A percentile compares a stretch with the other conserved stretches of the same genome.
These are phyloP conservation scores for Apotomis capreana DNA, from an alignment of 2,888 invertebrate genomes.

Conservation along the genomic window DNA sequence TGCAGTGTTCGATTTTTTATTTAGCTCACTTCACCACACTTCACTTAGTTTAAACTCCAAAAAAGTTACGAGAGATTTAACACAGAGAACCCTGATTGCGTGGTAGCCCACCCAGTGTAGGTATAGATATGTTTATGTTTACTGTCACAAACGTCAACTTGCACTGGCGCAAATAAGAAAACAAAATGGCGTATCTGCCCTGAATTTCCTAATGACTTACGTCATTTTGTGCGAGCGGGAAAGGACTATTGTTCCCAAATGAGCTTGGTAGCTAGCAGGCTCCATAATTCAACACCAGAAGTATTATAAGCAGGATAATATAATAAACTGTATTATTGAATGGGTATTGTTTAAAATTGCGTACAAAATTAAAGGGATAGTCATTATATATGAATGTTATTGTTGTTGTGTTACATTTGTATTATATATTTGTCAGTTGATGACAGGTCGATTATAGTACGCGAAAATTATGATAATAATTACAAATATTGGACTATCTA, in stretches of 20 bases:
- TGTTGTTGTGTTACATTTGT: conserved; percentile 3
- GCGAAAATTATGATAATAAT: conserved; percentile 31
- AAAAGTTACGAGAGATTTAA: too few species aligned
- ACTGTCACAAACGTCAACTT: neutral
- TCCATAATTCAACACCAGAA: neutral
- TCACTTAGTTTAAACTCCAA: too few species aligned
- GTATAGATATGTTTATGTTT: neutral
- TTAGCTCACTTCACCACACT: too few species aligned
- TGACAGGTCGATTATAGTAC: conserved; percentile 22
- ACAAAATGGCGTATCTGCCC: neutral
- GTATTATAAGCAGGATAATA: neutral
- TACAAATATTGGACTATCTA: conserved; percentile 11
- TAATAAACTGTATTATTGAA: neutral
- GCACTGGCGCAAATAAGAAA: neutral
- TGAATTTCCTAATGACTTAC: neutral
- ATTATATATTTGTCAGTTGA: conserved; percentile 33
- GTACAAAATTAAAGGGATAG: neutral
- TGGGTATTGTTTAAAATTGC: neutral
- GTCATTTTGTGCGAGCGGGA: neutral
- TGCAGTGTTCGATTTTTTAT: too few species aligned
- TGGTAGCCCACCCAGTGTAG: too few species aligned
- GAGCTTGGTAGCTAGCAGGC: neutral
- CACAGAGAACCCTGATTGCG: too few species aligned
- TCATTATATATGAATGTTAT: neutral
- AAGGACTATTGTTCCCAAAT: conserved; percentile 14